Evolutionary conservation across 2,888 invertebrate genomes (phyloP), one percentile per base, ranked within the genome.

Genomic region (Tinea pellionella): DNA sequence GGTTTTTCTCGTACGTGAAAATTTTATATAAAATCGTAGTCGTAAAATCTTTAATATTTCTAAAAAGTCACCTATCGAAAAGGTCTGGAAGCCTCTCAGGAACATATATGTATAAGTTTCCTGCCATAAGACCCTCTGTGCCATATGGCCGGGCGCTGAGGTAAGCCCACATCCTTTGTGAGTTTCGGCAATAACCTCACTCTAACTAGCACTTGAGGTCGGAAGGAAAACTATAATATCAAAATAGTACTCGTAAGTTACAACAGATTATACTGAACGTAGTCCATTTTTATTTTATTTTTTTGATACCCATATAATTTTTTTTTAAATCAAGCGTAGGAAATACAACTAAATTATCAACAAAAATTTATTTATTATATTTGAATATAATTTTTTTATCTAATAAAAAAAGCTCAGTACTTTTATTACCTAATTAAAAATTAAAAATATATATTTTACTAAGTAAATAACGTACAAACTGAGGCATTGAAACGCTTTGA

Each of bases 401-500:
- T 24, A 24, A 24, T 24, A 24, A 24, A 24, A 24, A 24, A 2
- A 24, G 6, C 24, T 24, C 24, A 24, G 24, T 6, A 24, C 6
- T 24, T 24, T 24, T 24, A 24, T 3, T 24, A 24, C 24, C 24
- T 24, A 2, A 24, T 6, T 24, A 6, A 6, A 24, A 24, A 24
- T 24, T 24, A 24, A 24, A 24, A 24, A 24, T 3, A 24, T 24
- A 24, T 24, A 24, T 24, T 24, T 37, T 37, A 12, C 2, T 15
- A 47, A 13, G 16, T 47, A 47, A 47, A 47, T 47, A 47, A 2
- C 47, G 47, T 15, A 16, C 47, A 47, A 47, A 16, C 47, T 47
- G 37, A 6, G 47, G 47, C 9, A 58, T 65, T 63, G 75, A 73
- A 77, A 76, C 73, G 76, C 78, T 82, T 80, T 78, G 77, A 78